Conservation (phyloP, 2,113 vertebrate genomes). For the Tragelaphus strepsiceros region DNA sequence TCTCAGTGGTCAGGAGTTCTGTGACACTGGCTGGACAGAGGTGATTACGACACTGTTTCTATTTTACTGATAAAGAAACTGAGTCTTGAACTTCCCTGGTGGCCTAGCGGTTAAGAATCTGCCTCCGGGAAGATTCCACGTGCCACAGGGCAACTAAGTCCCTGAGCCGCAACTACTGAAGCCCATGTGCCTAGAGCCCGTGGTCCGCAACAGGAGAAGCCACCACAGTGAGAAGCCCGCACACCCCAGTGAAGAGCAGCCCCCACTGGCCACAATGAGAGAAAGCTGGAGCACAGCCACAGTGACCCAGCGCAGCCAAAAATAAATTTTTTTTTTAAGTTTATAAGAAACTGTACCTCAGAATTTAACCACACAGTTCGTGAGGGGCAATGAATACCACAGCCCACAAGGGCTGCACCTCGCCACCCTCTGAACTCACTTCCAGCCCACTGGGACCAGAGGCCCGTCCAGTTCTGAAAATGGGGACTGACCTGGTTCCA, state of each 20-base stretch:
- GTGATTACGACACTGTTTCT: background rate
- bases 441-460: background rate
- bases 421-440: background rate
- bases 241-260: background rate
- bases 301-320: background rate
- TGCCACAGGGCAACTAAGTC: background rate
- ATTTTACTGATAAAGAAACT: background rate
- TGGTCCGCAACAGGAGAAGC: background rate
- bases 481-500: background rate
- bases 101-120: background rate
- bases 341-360: background rate
- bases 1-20: background rate
- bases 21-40: background rate
- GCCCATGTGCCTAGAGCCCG: background rate
- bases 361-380: background rate
- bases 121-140: background rate
- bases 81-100: background rate
- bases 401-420: background rate
- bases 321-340: background rate
- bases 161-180: background rate
- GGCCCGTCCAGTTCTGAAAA: background rate
- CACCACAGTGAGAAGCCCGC: rapidly evolving
- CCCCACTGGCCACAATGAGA: background rate
- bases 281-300: background rate
- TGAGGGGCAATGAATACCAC: background rate